Evolutionary conservation across 2,888 invertebrate genomes (phyloP), one percentile per base, ranked within the genome.

Genomic region (Yponomeuta plumbellus): DNA sequence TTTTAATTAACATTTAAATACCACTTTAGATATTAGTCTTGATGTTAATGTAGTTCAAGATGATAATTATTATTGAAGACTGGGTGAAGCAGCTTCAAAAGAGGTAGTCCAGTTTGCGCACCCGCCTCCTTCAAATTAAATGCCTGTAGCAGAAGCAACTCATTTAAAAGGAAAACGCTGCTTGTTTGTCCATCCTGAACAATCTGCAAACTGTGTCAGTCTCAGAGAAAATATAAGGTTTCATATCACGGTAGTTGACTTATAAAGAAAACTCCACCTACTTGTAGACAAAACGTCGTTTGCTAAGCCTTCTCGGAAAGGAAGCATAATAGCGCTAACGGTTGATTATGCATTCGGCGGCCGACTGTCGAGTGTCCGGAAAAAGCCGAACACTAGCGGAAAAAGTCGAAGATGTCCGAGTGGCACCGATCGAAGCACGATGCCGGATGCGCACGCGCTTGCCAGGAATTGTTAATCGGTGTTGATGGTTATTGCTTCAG

Each of bases 221-320:
- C 13, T 17, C 44, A 52, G 17, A 52, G 44, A 52, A 52, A 34
- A 34, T 34, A 52, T 52, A 17, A 52, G 44, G 44, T 52, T 52
- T 52, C 17, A 52, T 52, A 52, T 52, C 44, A 52, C 44, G 44
- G 17, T 17, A 34, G 34, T 10, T 34, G 17, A 52, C 17, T 52
- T 52, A 52, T 13, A 52, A 17, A 52, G 44, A 52, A 52, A 52
- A 52, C 44, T 52, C 44, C 17, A 52, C 44, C 44, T 52, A 52
- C 44, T 52, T 52, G 13, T 52, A 17, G 17, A 52, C 44, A 52
- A 52, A 52, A 52, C 44, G 44, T 52, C 44, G 44, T 52, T 52
- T 52, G 17, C 44, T 52, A 52, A 52, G 44, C 44, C 44, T 52
- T 52, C 44, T 52, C 44, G 44, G 44, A 52, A 52, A 52, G 44